Base-by-base conservation (phyloP, 2,797 vertebrate genomes). In the Siniperca obscura region DNA sequence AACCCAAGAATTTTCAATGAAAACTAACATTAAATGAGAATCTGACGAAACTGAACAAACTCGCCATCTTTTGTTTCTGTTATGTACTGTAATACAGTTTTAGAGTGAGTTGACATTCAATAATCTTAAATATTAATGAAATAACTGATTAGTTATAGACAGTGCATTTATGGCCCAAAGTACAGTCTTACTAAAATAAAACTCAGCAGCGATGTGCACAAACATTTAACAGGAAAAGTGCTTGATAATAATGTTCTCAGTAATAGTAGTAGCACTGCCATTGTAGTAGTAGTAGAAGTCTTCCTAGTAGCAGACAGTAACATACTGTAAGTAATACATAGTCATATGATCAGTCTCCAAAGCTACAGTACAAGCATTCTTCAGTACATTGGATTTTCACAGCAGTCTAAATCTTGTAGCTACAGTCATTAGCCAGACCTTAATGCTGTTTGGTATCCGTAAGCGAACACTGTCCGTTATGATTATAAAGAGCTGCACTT, bases 401-500 rank as follows among this genome's bases (percentile, higher is more conserved):
- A 71, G 84, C 55, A 25, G 75, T 74, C 74, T 82, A 48, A 87
- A 83, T 82, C 86, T 71, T 50, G 61, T n/a, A 65, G 76, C 75
- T 46, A 12, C 44, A 74, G 44, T 85, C 76, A 81, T 83, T 80
- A 84, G 76, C 76, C 25, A 50, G 52, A 40, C 69, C 77, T 79
- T 88, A 89, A 89, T 60, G 78, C 83, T 81, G 84, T 88, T 91
- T 80, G 71, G 78, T 84, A 79, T 92, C 87, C 25, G 57, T 90
- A 82, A 87, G 86, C 46, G 57, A 86, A 90, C 79, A 79, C 81
- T 86, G 92, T 90, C 91, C 34, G 75, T 92, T 94, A 82, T 87
- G 75, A 93, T 94, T 92, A 92, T 56, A 81, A 86, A 85, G 88
- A 86, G 78, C 76, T 65, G 55, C 62, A 86, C 91, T 91, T 93